Evolutionary conservation across 1,140 invertebrate genomes (phyloP).

Genomic region (Drosophila saltans): DNA sequence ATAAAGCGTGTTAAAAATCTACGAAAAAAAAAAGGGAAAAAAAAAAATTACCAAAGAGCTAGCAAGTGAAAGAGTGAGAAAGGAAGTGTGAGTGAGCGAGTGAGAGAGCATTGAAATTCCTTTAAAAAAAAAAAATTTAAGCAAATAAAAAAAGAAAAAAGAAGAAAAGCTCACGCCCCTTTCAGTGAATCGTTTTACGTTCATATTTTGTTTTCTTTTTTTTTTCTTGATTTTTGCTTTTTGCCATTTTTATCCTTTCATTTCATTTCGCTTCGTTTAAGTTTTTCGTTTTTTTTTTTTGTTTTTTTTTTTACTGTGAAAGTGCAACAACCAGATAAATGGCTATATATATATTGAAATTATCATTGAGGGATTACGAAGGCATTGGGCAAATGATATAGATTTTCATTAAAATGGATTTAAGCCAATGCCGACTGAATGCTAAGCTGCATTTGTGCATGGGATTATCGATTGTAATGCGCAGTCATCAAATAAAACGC

Average conservation of each 20-base stretch:
- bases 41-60: constrained; percentile 7
- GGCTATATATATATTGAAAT: constrained; percentile 10
- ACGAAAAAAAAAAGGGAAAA: background rate
- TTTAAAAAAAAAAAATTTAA: constrained; percentile 41
- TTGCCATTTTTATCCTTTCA: constrained; percentile 8
- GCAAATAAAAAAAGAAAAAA: constrained; percentile 10
- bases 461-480: constrained; percentile 80
- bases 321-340: constrained; percentile 45
- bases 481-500: constrained; percentile 76
- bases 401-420: constrained; percentile 76
- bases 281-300: background rate
- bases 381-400: background rate
- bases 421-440: constrained; percentile 64
- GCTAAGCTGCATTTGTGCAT: constrained; percentile 77
- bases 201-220: constrained; percentile 1
- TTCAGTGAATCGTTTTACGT: constrained; percentile 12
- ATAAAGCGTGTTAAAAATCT: background rate
- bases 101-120: constrained; percentile 7
- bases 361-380: constrained; percentile 4
- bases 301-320: constrained; percentile 30
- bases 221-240: background rate
- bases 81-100: background rate
- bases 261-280: background rate
- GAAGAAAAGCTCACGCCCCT: constrained; percentile 52
- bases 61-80: constrained; percentile 8